Base-by-base conservation (phyloP, 2,113 vertebrate genomes). In the Phycodurus eques region DNA sequence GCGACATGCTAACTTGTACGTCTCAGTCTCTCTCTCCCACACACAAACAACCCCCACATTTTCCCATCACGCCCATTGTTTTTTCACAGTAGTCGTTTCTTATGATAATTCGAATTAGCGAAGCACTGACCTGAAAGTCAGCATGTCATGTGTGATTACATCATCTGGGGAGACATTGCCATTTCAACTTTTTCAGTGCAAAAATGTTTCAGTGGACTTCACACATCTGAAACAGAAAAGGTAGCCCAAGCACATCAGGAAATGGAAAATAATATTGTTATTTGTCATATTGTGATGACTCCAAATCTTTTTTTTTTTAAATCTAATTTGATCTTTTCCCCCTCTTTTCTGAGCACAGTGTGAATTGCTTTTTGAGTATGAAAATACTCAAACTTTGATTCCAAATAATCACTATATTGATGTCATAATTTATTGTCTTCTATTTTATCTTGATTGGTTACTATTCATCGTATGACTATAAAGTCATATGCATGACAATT, bases 1-100 rank as follows among this genome's bases (percentile, higher is more conserved):
- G 72, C 82, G 80, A 74, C 74, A 44, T 19, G 31, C 17, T 44
- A 46, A 85, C 80, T 85, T 88, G 79, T 75, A n/a, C 60, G 51
- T 83, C 42, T 60, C 9, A 3, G 0, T 43, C 51, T 17, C 0
- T 39, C 62, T 68, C 77, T 51, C 79, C 79, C 67, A 59, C 79
- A 61, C 71, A 78, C 2, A 82, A 86, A 83, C 22, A 75, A n/a
- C 65, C 77, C 78, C 74, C 20, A 33, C 2, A 71, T 70, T 74
- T 78, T 71, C 72, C 76, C 79, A 81, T 64, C 49, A 70, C 3
- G 47, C 22, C 51, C 20, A 33, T 0, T 4, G 53, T 44, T 44
- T 72, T 2, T 78, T 82, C 71, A 79, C 77, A 67, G 0, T 51
- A 75, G 44, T 57, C 79, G 76, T 61, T 70, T 47, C 67, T 76